A percentile compares a stretch with the other conserved stretches of the same genome.
Evolutionary conservation across 2,113 vertebrate genomes (phyloP).

Genomic region (Phaethon lepturus): DNA sequence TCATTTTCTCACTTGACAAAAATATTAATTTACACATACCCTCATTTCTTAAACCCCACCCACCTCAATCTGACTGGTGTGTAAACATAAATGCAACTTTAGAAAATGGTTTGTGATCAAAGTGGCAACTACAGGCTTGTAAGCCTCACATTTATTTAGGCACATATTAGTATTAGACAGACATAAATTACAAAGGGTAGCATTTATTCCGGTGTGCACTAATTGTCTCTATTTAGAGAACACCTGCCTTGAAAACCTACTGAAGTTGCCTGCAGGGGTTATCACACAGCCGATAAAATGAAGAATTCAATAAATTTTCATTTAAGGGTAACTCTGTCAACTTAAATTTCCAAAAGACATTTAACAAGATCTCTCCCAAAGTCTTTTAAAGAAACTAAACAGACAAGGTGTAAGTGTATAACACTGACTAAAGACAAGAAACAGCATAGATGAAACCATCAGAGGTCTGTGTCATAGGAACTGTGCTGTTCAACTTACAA

Average conservation of each 20-base stretch:
- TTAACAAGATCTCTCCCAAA: not conserved
- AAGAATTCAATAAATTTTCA: not conserved
- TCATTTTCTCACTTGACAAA: not conserved
- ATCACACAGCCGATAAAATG: not conserved
- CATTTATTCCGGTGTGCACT: not conserved
- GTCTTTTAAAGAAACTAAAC: not conserved
- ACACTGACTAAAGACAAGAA: not conserved
- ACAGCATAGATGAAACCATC: not conserved
- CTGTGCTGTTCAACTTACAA: not conserved
- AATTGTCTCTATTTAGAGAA: not conserved
- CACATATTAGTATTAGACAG: not conserved
- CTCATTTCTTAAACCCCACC: not conserved
- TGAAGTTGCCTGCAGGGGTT: not conserved
- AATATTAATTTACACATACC: not conserved
- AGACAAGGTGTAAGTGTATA: not conserved
- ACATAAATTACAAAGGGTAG: not conserved
- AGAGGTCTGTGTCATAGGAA: not conserved
- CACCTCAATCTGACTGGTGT: not conserved
- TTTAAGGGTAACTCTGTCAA: not conserved
- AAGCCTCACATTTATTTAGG: not conserved
- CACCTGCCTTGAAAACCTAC: not conserved
- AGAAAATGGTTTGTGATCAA: not conserved
- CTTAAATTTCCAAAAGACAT: not conserved
- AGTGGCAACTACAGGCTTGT: not conserved
- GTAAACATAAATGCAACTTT: not conserved